These are phyloP conservation scores for Neotragus pygmaeus DNA, from an alignment of 2,113 vertebrate species.

Conservation along the genomic window DNA sequence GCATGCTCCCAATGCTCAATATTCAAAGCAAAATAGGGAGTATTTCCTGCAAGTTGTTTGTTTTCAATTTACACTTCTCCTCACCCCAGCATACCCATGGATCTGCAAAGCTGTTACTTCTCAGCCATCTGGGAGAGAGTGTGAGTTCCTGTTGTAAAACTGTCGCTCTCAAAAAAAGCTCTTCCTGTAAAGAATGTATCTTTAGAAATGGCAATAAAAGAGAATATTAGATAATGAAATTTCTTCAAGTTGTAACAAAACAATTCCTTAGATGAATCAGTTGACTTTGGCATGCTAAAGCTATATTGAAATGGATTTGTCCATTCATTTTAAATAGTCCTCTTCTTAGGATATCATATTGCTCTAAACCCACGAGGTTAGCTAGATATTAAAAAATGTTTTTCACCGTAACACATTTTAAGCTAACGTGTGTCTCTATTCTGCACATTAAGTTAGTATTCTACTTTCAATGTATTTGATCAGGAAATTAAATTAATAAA, in stretches of 20 bases:
- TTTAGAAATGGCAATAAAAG: not conserved
- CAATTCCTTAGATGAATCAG: not conserved
- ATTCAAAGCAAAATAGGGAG: not conserved
- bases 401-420: not conserved
- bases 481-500: not conserved
- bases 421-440: not conserved
- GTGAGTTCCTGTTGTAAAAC: not conserved
- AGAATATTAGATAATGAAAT: not conserved
- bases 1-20: not conserved
- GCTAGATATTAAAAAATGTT: not conserved
- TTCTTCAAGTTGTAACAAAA: not conserved
- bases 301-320: not conserved
- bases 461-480: not conserved
- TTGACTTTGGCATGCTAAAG: not conserved
- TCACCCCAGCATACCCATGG: not conserved
- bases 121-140: not conserved
- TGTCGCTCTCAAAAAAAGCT: not conserved
- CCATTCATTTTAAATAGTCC: not conserved
- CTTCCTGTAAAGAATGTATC: not conserved
- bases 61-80: conserved; percentile 33
- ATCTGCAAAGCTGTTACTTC: not conserved
- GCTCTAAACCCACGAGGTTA: not conserved
- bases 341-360: not conserved
- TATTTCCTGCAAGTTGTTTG: not conserved
- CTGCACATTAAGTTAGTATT: not conserved